Evolutionary conservation across 2,113 vertebrate genomes (phyloP).

Genomic region (Gadus macrocephalus): DNA sequence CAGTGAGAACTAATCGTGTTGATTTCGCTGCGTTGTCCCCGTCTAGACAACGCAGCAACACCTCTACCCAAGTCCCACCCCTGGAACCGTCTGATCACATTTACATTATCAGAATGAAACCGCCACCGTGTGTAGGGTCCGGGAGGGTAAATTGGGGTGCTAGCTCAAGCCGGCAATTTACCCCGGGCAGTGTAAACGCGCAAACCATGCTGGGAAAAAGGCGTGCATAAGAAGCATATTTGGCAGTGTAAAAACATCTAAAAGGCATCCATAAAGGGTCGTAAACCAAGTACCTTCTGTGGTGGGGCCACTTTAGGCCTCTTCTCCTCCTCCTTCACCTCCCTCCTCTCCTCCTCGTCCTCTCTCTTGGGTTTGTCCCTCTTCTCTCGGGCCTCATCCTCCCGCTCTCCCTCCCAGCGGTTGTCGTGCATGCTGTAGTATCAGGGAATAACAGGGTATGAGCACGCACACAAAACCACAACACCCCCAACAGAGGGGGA

Average conservation of each 20-base stretch:
- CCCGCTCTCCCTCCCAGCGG: slow-evolving; percentile 81
- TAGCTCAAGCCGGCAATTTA: too few species aligned
- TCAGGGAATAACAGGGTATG: not conserved
- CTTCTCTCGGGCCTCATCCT: slow-evolving; percentile 38
- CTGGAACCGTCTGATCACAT: too few species aligned
- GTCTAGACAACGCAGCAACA: too few species aligned
- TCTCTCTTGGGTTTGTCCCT: slow-evolving; percentile 30
- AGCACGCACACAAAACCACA: not conserved
- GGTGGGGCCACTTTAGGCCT: slow-evolving; percentile 33
- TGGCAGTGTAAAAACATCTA: not conserved
- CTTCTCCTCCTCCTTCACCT: slow-evolving; percentile 25
- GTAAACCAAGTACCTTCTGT: slow-evolving; percentile 45
- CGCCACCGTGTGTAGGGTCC: not conserved
- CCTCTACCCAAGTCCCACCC: too few species aligned
- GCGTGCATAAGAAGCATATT: not conserved
- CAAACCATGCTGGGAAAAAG: too few species aligned
- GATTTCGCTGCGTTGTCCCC: too few species aligned
- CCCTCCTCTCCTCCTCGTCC: slow-evolving; percentile 23
- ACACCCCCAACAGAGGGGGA: too few species aligned
- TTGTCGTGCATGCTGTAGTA: slow-evolving; percentile 85
- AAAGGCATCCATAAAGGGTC: not conserved
- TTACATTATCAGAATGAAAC: too few species aligned
- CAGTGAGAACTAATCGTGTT: too few species aligned
- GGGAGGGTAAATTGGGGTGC: too few species aligned
- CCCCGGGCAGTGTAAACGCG: too few species aligned